Evolutionary conservation across 2,888 invertebrate genomes (phyloP).

Genomic region (Parapristionchus giblindavisi): DNA sequence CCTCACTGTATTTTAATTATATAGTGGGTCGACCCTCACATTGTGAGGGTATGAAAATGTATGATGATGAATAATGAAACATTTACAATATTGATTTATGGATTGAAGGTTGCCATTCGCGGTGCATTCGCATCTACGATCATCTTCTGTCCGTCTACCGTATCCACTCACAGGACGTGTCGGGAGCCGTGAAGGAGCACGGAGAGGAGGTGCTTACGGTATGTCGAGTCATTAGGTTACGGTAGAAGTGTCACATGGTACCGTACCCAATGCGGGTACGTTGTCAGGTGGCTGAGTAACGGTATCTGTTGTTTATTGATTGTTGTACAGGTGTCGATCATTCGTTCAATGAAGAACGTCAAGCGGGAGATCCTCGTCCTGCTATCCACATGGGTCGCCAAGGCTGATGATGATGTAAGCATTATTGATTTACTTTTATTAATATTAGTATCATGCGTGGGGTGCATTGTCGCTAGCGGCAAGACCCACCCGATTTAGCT

Average conservation of each 20-base stretch:
- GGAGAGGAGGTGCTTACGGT: slow-evolving; percentile 95
- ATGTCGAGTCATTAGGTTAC: neutral
- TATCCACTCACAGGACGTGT: slow-evolving; percentile 84
- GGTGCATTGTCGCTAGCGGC: too few species aligned
- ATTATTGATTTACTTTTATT: slow-evolving; percentile 7
- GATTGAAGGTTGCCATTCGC: slow-evolving; percentile 83
- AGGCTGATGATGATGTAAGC: slow-evolving; percentile 84
- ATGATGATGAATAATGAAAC: neutral
- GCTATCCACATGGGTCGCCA: slow-evolving; percentile 94
- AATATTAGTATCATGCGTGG: too few species aligned
- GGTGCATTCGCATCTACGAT: slow-evolving; percentile 84
- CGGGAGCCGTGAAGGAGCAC: slow-evolving; percentile 89
- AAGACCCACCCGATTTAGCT: too few species aligned
- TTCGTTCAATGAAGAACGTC: slow-evolving; percentile 96
- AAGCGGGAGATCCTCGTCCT: slow-evolving; percentile 97
- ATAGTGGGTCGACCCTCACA: too few species aligned
- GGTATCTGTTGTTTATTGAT: neutral
- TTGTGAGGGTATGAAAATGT: neutral
- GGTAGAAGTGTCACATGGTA: neutral
- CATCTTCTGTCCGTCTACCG: slow-evolving; percentile 97
- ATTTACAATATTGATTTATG: too few species aligned
- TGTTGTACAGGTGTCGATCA: slow-evolving; percentile 70
- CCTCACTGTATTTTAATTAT: too few species aligned
- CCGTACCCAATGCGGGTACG: neutral
- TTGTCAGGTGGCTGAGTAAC: neutral